Conservation (phyloP, 2,797 vertebrate species). For the Scomberomorus guttatus region DNA sequence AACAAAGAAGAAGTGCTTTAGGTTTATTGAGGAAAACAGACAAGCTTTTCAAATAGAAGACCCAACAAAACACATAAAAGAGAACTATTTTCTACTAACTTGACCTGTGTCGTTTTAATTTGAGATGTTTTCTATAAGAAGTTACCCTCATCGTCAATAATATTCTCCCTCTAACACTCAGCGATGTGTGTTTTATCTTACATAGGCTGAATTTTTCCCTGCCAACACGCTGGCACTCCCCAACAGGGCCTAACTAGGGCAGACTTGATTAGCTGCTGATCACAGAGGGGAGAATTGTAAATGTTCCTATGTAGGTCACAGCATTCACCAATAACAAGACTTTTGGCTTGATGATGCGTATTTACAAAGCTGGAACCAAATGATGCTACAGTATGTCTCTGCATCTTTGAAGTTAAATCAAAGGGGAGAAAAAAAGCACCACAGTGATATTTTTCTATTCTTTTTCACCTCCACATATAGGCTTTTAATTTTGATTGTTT, state of each 20-base stretch:
- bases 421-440: conserved; percentile 46
- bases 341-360: conserved; percentile 53
- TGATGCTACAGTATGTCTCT: not conserved
- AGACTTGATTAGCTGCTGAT: conserved; percentile 77
- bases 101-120: not conserved
- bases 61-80: not conserved
- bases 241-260: conserved; percentile 61
- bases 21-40: not conserved
- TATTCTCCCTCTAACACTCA: not conserved
- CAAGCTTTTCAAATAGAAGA: not conserved
- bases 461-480: conserved; percentile 56
- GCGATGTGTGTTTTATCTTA: not conserved
- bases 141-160: not conserved
- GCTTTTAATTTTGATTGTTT: conserved; percentile 77
- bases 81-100: not conserved
- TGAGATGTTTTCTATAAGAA: not conserved
- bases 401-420: conserved; percentile 63
- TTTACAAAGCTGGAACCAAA: conserved; percentile 38
- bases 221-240: conserved; percentile 20
- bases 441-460: conserved; percentile 17
- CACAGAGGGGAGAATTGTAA: conserved; percentile 72
- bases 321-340: conserved; percentile 64
- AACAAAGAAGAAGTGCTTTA: not conserved
- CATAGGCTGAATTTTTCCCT: conserved; percentile 7
- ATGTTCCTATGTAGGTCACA: conserved; percentile 82